phyloP scores from a whole-genome alignment of 2,113 vertebrate genomes.

The Amia ocellicauda region DNA sequence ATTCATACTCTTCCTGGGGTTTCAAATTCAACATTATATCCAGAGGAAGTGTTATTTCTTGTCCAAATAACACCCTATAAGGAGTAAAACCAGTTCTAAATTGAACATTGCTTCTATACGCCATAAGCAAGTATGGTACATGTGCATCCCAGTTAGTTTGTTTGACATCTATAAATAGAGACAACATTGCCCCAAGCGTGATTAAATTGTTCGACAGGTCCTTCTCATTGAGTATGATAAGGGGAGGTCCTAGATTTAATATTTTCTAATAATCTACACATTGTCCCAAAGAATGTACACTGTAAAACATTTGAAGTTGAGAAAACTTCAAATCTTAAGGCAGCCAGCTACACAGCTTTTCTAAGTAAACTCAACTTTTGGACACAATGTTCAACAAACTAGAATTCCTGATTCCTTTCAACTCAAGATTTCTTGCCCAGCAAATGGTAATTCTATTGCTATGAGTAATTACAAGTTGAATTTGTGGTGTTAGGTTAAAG shows the following conservation, averaged over 20 bases:
- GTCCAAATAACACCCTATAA: slow-evolving; percentile 9
- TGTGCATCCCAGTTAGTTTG: slow-evolving; percentile 16
- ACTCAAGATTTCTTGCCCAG: too few species aligned
- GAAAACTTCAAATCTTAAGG: slow-evolving; percentile 4
- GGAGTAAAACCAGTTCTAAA: slow-evolving; percentile 12
- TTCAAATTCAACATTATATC: slow-evolving; percentile 15
- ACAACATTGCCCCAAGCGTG: slow-evolving; percentile 16
- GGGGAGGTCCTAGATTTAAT: slow-evolving; percentile 1
- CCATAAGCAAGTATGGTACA: slow-evolving; percentile 15
- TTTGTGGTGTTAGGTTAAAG: too few species aligned
- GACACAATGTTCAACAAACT: too few species aligned
- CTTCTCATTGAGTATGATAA: slow-evolving; percentile 16
- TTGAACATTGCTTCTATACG: slow-evolving; percentile 13
- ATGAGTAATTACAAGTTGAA: too few species aligned
- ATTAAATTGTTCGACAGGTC: slow-evolving; percentile 15
- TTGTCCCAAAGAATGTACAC: slow-evolving; percentile 1
- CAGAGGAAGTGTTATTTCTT: slow-evolving; percentile 13
- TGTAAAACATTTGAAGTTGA: slow-evolving; percentile 21
- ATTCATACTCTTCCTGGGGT: background rate
- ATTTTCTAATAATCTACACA: slow-evolving; percentile 4
- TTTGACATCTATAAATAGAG: slow-evolving; percentile 17
- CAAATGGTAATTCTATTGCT: too few species aligned
- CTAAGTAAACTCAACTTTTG: too few species aligned
- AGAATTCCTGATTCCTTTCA: too few species aligned
- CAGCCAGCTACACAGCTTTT: background rate